These are phyloP conservation scores for Daboia siamensis DNA, from an alignment of 2,113 vertebrate species.

Conservation along the genomic window DNA sequence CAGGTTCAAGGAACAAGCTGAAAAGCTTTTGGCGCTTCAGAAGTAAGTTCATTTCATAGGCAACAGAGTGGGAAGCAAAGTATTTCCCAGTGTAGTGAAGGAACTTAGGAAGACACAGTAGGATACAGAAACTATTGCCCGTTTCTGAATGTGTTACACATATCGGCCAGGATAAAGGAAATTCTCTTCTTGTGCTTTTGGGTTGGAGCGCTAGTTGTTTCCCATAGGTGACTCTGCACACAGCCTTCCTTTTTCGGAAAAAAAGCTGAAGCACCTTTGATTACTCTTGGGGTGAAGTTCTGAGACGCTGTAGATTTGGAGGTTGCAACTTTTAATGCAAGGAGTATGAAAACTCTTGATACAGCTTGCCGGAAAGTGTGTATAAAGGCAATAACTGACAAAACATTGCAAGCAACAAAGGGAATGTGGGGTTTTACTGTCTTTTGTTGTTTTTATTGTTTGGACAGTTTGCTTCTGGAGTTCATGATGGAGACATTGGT, in stretches of 20 bases:
- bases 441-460: neutral
- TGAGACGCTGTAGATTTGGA: neutral
- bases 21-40: neutral
- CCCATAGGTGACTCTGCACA: neutral
- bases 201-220: neutral
- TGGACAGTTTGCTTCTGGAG: neutral
- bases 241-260: neutral
- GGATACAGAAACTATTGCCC: neutral
- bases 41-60: neutral
- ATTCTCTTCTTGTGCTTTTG: neutral
- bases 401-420: neutral
- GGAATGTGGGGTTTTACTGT: neutral
- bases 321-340: neutral
- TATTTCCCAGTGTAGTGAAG: neutral
- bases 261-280: neutral
- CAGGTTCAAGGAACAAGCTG: conserved; percentile 13
- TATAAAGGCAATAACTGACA: neutral
- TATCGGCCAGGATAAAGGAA: neutral
- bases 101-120: neutral
- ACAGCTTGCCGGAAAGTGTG: neutral
- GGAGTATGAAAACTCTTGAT: neutral
- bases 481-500: neutral
- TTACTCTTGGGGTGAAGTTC: neutral
- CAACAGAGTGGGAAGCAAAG: neutral
- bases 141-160: neutral